Conservation (phyloP, 2,888 invertebrate species). For the Erebia aethiops region DNA sequence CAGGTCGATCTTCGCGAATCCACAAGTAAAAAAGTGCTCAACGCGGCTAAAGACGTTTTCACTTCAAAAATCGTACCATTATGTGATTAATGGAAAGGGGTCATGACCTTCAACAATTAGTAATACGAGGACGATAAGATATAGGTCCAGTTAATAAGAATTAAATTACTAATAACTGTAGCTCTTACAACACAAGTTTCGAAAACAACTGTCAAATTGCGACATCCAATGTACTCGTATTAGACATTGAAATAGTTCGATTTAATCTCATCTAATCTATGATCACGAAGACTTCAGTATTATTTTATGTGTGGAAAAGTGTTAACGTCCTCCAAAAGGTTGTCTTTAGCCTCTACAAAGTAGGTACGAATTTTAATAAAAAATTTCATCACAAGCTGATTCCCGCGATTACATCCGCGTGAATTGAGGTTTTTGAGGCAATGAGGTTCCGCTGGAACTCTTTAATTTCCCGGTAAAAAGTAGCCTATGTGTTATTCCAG, state of each 20-base stretch:
- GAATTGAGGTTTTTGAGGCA: no score
- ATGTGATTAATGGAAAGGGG: no score
- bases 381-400: no score
- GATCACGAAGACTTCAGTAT: not conserved
- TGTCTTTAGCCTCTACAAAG: not conserved
- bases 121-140: not conserved
- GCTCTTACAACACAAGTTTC: not conserved
- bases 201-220: not conserved
- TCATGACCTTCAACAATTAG: no score
- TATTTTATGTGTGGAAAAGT: conserved; percentile 4
- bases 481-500: no score
- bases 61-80: not conserved
- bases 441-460: no score
- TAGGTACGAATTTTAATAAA: not conserved
- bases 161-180: not conserved
- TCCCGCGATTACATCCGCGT: no score
- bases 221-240: not conserved
- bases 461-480: no score
- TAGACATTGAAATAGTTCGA: not conserved
- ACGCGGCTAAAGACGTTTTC: no score
- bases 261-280: conserved; percentile 9
- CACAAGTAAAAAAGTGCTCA: no score
- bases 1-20: no score
- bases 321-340: not conserved
- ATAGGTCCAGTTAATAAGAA: not conserved